A percentile compares a stretch with the other conserved stretches of the same genome.
phyloP scores from a whole-genome alignment of 2,888 invertebrate species.

The Mesopsocus fuscifrons region DNA sequence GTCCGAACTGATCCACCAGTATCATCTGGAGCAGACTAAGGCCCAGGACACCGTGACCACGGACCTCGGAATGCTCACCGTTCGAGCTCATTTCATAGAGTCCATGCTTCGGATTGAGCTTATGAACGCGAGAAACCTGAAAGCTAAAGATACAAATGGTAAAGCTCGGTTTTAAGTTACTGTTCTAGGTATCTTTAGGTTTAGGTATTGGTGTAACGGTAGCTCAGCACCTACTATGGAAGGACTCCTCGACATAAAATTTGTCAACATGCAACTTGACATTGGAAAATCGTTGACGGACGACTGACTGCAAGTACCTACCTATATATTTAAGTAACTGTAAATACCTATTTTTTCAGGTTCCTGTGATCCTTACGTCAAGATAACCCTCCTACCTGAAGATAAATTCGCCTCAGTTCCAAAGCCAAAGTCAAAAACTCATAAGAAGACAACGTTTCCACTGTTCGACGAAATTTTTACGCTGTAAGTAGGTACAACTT shows the following conservation, averaged over 20 bases:
- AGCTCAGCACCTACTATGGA: no score
- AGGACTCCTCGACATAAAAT: no score
- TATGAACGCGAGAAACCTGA: conserved; percentile 73
- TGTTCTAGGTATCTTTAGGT: no score
- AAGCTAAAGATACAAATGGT: conserved; percentile 79
- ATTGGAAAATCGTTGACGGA: no score
- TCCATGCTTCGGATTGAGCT: conserved; percentile 61
- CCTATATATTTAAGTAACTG: no score
- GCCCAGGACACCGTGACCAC: conserved; percentile 46
- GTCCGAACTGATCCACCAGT: conserved; percentile 68
- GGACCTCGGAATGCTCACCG: conserved; percentile 57
- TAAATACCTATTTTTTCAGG: conserved; percentile 41
- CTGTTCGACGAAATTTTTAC: conserved; percentile 87
- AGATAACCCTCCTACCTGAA: conserved; percentile 66
- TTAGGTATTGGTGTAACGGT: no score
- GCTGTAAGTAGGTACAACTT: conserved; percentile 45
- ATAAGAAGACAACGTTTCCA: conserved; percentile 83
- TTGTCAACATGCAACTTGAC: no score
- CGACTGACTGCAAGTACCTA: no score
- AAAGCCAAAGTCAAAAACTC: conserved; percentile 74
- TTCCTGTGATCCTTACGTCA: conserved; percentile 81
- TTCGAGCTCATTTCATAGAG: conserved; percentile 50
- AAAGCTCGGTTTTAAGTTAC: conserved; percentile 19
- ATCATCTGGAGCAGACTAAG: conserved; percentile 38
- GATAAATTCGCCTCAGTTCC: conserved; percentile 56